Evolutionary conservation across 2,888 invertebrate genomes (phyloP), one percentile per base, ranked within the genome.

Genomic region (Dryadula phaetusa): DNA sequence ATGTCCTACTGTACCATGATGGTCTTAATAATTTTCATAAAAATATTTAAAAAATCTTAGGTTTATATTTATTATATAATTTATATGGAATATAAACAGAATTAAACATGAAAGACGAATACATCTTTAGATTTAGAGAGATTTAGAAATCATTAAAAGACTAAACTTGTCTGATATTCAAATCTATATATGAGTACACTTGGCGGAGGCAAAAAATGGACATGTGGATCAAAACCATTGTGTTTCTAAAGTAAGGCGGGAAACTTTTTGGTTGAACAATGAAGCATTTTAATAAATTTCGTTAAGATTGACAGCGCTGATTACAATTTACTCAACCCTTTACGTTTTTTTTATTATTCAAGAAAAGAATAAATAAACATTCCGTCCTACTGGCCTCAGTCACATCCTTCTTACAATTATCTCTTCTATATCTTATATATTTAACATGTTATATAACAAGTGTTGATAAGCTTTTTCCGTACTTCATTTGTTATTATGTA

Each of bases 241-340:
- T 91, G 78, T 85, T 79, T 84, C 84, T 81, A 78, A 85, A 88
- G 83, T 84, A 84, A 86, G 82, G 80, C 81, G 84, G 79, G 82
- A 77, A 85, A 83, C 87, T 89, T 90, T 85, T 56, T 86, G 88
- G 86, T 87, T 82, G 87, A 89, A 90, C 88, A 89, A 90, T 86
- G 86, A 87, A 79, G 83, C 82, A 86, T 90, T 90, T 88, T 90
- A 89, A 90, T 90, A 87, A 81, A 85, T 85, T 87, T 91, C 86
- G 91, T 91, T 92, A 86, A 90, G 92, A 92, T 92, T 90, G 91
- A 90, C 88, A 82, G 82, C 77, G 77, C 82, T 85, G 92, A 92
- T 92, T 88, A 85, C 69, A 80, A 77, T 75, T 78, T 75, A 77
- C 78, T 80, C 80, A 81, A 84, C 82, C 86, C 84, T 86, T 79